Evolutionary conservation across 1,140 invertebrate species (phyloP).

Genomic region (Prorops nasuta): DNA sequence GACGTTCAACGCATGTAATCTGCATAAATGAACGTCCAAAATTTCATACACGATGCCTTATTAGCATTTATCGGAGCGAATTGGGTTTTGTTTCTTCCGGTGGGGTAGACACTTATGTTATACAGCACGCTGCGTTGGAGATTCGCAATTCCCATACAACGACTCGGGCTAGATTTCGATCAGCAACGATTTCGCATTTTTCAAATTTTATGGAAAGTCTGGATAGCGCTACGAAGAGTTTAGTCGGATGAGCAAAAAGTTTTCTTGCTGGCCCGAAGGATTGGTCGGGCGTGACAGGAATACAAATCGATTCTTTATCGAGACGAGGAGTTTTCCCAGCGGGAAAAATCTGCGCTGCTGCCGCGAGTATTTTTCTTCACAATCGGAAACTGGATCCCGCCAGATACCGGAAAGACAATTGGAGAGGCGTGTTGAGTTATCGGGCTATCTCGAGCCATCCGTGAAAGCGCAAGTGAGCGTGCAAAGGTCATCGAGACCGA

Average conservation of each 20-base stretch:
- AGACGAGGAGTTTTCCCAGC: constrained; percentile 4
- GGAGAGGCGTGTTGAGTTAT: constrained; percentile 2
- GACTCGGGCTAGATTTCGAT: neutral
- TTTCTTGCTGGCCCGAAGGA: neutral
- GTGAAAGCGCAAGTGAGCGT: constrained; percentile 21
- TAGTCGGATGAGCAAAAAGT: too few species aligned
- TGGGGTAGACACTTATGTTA: too few species aligned
- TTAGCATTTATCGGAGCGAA: neutral
- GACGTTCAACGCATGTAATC: constrained; percentile 13
- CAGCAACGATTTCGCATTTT: neutral
- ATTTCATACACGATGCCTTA: constrained; percentile 7
- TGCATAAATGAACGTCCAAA: constrained; percentile 9
- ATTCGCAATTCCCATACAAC: too few species aligned
- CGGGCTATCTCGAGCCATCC: constrained; percentile 3
- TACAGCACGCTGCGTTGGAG: too few species aligned
- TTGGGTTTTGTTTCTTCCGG: neutral
- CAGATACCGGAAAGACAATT: constrained; percentile 10
- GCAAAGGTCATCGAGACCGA: constrained; percentile 19
- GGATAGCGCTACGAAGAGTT: too few species aligned
- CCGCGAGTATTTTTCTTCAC: constrained; percentile 17
- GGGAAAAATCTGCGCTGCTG: constrained; percentile 19
- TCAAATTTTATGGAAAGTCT: too few species aligned
- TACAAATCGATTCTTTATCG: constrained; percentile 2
- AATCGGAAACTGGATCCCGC: constrained; percentile 2
- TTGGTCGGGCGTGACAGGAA: neutral